Percentiles rank a stretch among this genome's conserved stretches.
phyloP scores from a whole-genome alignment of 2,113 vertebrate species.

The Enhydra lutris region DNA sequence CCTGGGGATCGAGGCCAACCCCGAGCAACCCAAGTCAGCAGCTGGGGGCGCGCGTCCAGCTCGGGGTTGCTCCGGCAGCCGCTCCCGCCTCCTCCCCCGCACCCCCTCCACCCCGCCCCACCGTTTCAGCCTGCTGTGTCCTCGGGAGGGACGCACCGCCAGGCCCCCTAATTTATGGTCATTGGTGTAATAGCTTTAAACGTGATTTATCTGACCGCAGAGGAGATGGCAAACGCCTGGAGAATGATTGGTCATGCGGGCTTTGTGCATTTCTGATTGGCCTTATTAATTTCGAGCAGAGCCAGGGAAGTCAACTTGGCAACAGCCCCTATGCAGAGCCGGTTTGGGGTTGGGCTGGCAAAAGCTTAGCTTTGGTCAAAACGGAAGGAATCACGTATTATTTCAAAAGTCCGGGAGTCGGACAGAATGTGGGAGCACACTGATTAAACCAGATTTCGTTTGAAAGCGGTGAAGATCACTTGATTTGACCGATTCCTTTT shows the following conservation, averaged over 20 bases:
- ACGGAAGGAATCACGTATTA: not conserved
- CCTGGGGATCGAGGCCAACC: constrained; percentile 78
- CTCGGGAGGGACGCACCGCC: constrained; percentile 74
- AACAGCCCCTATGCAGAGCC: constrained; percentile 42
- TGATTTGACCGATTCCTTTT: not conserved
- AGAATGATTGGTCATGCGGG: constrained; percentile 77
- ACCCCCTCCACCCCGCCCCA: not conserved
- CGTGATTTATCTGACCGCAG: constrained; percentile 85
- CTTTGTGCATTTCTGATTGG: constrained; percentile 76
- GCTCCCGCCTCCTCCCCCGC: not conserved
- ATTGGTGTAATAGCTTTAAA: constrained; percentile 81
- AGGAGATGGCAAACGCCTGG: constrained; percentile 78
- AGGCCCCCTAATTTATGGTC: constrained; percentile 83
- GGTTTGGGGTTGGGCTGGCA: not conserved
- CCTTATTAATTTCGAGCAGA: constrained; percentile 80
- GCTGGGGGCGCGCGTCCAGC: constrained; percentile 73
- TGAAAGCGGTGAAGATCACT: not conserved
- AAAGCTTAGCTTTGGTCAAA: constrained; percentile 66
- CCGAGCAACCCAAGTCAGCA: constrained; percentile 75
- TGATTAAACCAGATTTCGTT: not conserved
- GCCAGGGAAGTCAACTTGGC: constrained; percentile 68
- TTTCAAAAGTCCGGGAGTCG: not conserved
- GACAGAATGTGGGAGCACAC: not conserved
- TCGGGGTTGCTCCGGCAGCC: not conserved
- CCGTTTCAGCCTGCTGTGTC: constrained; percentile 77